phyloP scores from a whole-genome alignment of 2,113 vertebrate genomes.

The Leptodactylus fuscus region DNA sequence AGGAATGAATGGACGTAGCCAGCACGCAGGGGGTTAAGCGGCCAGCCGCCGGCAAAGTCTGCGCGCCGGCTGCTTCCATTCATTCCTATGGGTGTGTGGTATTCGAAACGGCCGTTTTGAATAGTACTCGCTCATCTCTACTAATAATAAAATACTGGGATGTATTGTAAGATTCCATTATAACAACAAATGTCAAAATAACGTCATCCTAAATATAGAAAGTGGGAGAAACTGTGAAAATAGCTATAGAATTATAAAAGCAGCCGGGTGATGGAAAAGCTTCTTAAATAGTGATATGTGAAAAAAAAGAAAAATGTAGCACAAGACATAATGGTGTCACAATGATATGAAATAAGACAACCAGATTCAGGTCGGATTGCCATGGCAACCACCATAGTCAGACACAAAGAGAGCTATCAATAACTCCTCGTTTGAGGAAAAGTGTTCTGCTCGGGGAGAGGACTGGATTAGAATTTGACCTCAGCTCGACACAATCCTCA shows the following conservation, averaged over 20 bases:
- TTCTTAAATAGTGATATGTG: slow-evolving; percentile 24
- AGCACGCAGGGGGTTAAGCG: too few relatives aligned
- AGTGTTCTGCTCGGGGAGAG: slow-evolving; percentile 25
- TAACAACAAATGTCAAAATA: slow-evolving; percentile 8
- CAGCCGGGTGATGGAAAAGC: neutral
- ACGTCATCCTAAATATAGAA: slow-evolving; percentile 2
- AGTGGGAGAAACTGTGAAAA: slow-evolving; percentile 2
- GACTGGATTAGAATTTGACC: slow-evolving; percentile 23
- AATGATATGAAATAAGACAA: slow-evolving; percentile 55
- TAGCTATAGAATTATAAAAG: slow-evolving; percentile 15
- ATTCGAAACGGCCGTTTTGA: too few relatives aligned
- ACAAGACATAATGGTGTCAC: slow-evolving; percentile 53
- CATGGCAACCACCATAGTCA: slow-evolving; percentile 51
- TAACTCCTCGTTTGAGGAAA: slow-evolving; percentile 19
- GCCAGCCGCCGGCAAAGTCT: too few relatives aligned
- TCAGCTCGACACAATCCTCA: slow-evolving; percentile 28
- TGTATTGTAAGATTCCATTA: neutral
- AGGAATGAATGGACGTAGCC: too few relatives aligned
- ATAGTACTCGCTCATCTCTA: too few relatives aligned
- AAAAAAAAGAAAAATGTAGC: slow-evolving; percentile 19
- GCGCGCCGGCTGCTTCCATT: too few relatives aligned
- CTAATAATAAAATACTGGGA: neutral
- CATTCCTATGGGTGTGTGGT: too few relatives aligned
- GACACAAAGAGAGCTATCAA: slow-evolving; percentile 57
- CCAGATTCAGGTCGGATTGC: slow-evolving; percentile 51